These are phyloP conservation scores for Monopterus albus DNA, from an alignment of 2,113 vertebrate species.

Conservation along the genomic window DNA sequence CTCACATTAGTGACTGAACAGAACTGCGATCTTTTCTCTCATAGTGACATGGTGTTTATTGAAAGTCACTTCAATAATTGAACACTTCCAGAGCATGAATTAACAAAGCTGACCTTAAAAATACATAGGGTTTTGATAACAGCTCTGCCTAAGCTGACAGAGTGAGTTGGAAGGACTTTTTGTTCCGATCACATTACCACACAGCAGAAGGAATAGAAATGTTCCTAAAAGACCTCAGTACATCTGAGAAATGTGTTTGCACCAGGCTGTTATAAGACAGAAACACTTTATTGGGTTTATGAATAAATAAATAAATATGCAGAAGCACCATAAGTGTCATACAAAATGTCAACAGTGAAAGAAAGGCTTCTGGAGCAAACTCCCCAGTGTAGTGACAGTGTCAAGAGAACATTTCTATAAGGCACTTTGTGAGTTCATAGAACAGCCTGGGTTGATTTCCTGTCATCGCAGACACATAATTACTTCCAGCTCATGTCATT, in stretches of 20 bases:
- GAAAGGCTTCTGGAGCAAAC: slow-evolving; percentile 45
- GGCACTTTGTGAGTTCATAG: slow-evolving; percentile 38
- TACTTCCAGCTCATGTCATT: slow-evolving; percentile 30
- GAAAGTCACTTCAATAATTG: slow-evolving; percentile 64
- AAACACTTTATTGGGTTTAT: slow-evolving; percentile 33
- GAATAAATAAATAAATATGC: slow-evolving; percentile 65
- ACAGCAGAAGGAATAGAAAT: slow-evolving; percentile 39
- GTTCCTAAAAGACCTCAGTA: slow-evolving; percentile 34
- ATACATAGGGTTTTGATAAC: slow-evolving; percentile 59
- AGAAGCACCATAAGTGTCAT: slow-evolving; percentile 36
- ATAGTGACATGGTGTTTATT: slow-evolving; percentile 43
- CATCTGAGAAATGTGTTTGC: slow-evolving; percentile 13
- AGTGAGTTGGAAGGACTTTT: slow-evolving; percentile 19
- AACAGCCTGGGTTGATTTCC: slow-evolving; percentile 52
- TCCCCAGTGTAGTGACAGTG: slow-evolving; percentile 37
- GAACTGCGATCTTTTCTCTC: slow-evolving; percentile 35
- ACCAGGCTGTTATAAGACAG: slow-evolving; percentile 31
- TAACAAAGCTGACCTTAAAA: slow-evolving; percentile 63
- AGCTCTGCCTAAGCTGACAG: slow-evolving; percentile 1
- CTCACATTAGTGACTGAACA: slow-evolving; percentile 42
- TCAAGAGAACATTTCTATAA: slow-evolving; percentile 38
- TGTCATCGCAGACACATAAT: slow-evolving; percentile 46
- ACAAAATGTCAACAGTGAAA: slow-evolving; percentile 56
- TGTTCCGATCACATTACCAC: slow-evolving; percentile 40
- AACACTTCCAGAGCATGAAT: slow-evolving; percentile 63